Percentiles rank a stretch among this genome's conserved stretches.
Conservation (phyloP, 2,797 vertebrate genomes). For the Scleropages formosus region DNA sequence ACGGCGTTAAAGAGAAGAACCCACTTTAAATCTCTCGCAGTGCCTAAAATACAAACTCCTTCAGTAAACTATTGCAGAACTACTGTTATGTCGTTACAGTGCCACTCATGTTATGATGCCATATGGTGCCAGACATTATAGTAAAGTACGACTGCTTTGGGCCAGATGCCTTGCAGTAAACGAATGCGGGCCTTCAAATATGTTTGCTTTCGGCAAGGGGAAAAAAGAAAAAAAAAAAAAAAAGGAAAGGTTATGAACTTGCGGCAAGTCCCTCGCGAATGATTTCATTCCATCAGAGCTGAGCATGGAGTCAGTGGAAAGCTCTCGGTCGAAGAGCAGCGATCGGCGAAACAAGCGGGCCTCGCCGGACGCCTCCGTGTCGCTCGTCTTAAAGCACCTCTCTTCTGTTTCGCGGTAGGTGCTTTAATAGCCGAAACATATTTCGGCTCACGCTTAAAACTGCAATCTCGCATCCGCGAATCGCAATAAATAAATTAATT, state of each 20-base stretch:
- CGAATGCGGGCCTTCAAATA: not conserved
- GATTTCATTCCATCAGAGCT: not conserved
- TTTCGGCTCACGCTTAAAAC: not conserved
- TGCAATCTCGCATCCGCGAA: not conserved
- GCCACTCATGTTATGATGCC: not conserved
- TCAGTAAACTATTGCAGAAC: constrained; percentile 7
- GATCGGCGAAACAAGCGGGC: not conserved
- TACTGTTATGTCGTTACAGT: not conserved
- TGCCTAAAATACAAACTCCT: not conserved
- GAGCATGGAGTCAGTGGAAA: not conserved
- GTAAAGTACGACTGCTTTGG: not conserved
- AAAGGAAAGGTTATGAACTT: not conserved
- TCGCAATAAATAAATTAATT: not conserved
- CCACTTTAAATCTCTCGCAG: constrained; percentile 4
- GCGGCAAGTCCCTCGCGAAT: not conserved
- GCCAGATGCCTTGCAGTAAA: not conserved
- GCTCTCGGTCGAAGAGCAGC: not conserved
- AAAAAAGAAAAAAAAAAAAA: not conserved
- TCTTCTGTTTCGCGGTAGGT: not conserved
- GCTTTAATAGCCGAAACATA: not conserved
- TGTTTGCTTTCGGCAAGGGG: not conserved
- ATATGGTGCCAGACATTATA: not conserved
- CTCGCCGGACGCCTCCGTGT: not conserved
- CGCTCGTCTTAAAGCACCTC: not conserved
- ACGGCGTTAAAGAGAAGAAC: not conserved